Evolutionary conservation across 2,888 invertebrate species (phyloP), one percentile per base, ranked within the genome.

Genomic region (Dryobotodes eremita): DNA sequence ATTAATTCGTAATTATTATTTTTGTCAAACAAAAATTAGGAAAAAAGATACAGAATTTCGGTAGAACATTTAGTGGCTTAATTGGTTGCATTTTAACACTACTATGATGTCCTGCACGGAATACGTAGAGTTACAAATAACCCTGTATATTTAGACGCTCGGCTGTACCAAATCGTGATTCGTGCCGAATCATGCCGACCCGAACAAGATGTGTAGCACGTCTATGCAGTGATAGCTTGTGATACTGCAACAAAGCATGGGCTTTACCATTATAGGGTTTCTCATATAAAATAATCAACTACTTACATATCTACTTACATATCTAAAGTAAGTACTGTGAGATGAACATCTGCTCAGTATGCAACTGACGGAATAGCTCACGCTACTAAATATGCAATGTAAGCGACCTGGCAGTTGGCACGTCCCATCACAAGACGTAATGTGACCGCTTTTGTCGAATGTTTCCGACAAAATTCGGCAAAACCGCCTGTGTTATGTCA

Each of bases 341-440:
- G 48, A 26, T 26, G 46, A 36, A 36, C 70, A 23, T 62, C 61
- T 46, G 10, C 62, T 78, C 50, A 46, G n/a, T 46, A 61, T 55
- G 62, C 70, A 62, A 55, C 31, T 46, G 46, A 46, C 15, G 53
- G 61, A 62, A 70, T 62, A 53, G 77, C 55, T 55, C 62, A 78
- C n/a, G 46, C 46, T 70, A 26, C 46, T 77, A 31, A 78, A 70
- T 77, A 62, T 77, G 69, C 70, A 68, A 64, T 15, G 11, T 59
- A 31, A 46, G 59, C 23, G n/a, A 69, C 50, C 23, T 76, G 61
- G 50, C 46, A 77, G 69, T 53, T 71, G 36, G 17, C 71, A 65
- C 31, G 64, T 31, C 11, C n/a, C 15, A 23, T 26, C n/a, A 36
- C 23, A 66, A 15, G n/a, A 59, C 42, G 17, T 46, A 55, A 55